Conservation (phyloP, 2,113 vertebrate genomes). For the Heptranchias perlo region DNA sequence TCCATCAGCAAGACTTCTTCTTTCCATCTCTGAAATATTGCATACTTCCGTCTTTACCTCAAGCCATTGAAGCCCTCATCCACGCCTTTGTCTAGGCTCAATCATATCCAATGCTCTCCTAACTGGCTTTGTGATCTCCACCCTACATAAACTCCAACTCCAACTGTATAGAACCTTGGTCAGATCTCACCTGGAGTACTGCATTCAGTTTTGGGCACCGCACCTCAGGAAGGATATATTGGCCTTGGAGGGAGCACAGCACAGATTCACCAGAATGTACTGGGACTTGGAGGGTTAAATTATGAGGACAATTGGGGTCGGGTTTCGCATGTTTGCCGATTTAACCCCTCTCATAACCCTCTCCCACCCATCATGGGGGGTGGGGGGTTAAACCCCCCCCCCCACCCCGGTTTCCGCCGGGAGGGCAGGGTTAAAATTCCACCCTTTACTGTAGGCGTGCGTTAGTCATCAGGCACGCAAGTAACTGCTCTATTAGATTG, state of each 20-base stretch:
- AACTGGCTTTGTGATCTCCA: neutral
- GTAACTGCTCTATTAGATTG: too few relatives aligned
- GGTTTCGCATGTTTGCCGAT: too few relatives aligned
- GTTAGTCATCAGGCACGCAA: neutral
- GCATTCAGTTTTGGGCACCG: too few relatives aligned
- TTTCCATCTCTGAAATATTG: neutral
- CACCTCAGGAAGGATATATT: too few relatives aligned
- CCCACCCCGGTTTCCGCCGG: neutral
- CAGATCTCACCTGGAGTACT: too few relatives aligned
- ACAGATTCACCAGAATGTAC: too few relatives aligned
- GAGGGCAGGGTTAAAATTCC: neutral
- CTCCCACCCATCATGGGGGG: too few relatives aligned
- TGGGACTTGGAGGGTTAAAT: neutral
- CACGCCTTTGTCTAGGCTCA: neutral
- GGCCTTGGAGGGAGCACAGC: too few relatives aligned
- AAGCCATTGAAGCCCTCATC: neutral
- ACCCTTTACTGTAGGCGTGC: neutral
- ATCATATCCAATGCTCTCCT: neutral
- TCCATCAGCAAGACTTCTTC: neutral
- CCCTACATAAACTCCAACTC: neutral
- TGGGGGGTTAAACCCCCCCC: too few relatives aligned
- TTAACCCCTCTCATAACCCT: too few relatives aligned
- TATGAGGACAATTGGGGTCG: too few relatives aligned
- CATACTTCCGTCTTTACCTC: neutral
- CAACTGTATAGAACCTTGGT: neutral